Evolutionary conservation across 2,113 vertebrate genomes (phyloP).

Genomic region (Actenoides lindsayi): DNA sequence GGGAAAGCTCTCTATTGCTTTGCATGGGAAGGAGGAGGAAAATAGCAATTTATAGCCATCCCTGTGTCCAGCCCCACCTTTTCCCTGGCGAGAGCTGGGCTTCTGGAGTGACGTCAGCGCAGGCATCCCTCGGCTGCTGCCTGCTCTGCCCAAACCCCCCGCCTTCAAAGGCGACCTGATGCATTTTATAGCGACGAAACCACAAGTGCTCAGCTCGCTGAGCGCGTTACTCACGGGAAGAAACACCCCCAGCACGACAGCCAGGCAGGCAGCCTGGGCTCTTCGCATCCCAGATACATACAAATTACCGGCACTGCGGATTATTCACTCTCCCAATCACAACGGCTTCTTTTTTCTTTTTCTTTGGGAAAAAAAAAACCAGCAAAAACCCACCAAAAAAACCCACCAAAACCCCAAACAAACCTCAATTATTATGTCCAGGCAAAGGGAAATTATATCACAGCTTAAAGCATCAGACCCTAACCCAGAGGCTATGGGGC

Average conservation of each 20-base stretch:
- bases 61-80: background rate
- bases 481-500: background rate
- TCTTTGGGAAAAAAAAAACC: background rate
- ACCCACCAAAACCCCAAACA: no score
- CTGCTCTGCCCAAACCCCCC: background rate
- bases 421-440: background rate
- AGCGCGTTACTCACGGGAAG: background rate
- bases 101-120: background rate
- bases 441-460: background rate
- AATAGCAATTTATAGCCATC: background rate
- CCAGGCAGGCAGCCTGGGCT: conserved; percentile 26
- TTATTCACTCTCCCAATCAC: background rate
- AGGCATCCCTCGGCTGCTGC: background rate
- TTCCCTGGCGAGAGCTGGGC: background rate
- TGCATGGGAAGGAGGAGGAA: background rate
- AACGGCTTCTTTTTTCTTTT: no score
- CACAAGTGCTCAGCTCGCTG: background rate
- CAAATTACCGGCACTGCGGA: background rate
- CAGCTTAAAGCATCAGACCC: background rate
- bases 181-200: background rate
- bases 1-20: background rate
- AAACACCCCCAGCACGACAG: background rate
- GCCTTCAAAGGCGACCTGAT: background rate
- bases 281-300: conserved; percentile 44
- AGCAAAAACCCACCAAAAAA: background rate